Base-by-base conservation (phyloP, 2,113 vertebrate genomes). In the Oncorhynchus gorbuscha region DNA sequence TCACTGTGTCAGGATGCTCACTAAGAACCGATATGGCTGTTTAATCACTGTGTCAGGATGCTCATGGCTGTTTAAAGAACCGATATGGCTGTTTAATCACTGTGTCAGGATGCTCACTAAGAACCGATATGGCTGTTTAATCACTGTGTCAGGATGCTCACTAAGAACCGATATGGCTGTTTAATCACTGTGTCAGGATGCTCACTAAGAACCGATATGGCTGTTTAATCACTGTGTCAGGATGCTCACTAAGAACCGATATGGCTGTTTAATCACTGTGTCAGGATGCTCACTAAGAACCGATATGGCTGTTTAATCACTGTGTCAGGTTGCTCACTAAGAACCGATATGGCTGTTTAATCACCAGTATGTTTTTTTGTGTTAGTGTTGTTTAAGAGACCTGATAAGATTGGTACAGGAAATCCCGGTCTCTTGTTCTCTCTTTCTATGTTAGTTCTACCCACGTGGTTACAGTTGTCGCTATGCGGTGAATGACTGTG, bases 401-500 rank as follows among this genome's bases (percentile, higher is more conserved):
- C 49, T 45, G 39, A 59, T 12, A 22, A 22, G 59, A 22, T 62
- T 62, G 7, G 8, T 3, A 58, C 55, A 58, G 55, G 55, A 20
- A 72, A 72, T 11, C 20, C 39, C n/a, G 45, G 3, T 35, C 14
- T 18, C 48, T 12, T 32, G 66, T 69, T 45, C 39, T 45, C 24
- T 55, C 30, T 75, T 26, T 75, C 28, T 65, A 81, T 76, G 84
- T 59, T 83, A 99, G 98, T 97, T 99, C 90, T 95, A 96, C 78
- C 96, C 96, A 1, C 94, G 98, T 77, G 95, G 96, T 2, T 95
- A 95, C 82, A 95, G 95, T 75, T 99, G 98, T 80, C 96, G 98
- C 69, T 95, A 95, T 0, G 94, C 96, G 39, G 96, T 99, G 80
- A 98, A 98, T 45, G 96, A 97, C 77, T 99, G 97, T 90, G 97